Evolutionary conservation across 2,888 invertebrate species (phyloP).

Genomic region (Campoletis raptor): DNA sequence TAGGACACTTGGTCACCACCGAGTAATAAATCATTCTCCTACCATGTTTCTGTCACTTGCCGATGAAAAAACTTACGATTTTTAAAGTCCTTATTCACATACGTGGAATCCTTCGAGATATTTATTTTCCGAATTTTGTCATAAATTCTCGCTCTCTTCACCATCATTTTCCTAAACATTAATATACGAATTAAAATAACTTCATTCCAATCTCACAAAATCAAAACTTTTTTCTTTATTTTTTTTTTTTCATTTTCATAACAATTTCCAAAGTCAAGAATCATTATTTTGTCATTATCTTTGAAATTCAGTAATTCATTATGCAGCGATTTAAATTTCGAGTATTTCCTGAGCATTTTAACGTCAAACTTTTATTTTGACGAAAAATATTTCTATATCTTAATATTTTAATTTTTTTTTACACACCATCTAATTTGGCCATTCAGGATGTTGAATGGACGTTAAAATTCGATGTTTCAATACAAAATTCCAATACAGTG

Average conservation of each 20-base stretch:
- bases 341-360: not conserved
- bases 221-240: too few relatives aligned
- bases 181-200: too few relatives aligned
- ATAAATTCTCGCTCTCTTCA: not conserved
- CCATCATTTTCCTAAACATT: too few relatives aligned
- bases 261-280: too few relatives aligned
- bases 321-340: not conserved
- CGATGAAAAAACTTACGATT: conserved; percentile 7
- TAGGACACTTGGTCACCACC: conserved; percentile 54
- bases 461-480: too few relatives aligned
- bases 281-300: too few relatives aligned
- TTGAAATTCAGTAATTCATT: not conserved
- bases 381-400: too few relatives aligned
- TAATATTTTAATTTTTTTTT: not conserved
- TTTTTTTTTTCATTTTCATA: too few relatives aligned
- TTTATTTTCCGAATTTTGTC: not conserved
- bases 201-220: too few relatives aligned
- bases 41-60: conserved; percentile 4
- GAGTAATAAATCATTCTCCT: conserved; percentile 73
- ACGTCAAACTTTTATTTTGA: too few relatives aligned
- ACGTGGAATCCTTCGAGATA: not conserved
- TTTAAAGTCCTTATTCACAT: not conserved
- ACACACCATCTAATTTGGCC: not conserved
- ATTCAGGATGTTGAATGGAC: too few relatives aligned
- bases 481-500: not conserved